phyloP scores from a whole-genome alignment of 2,797 vertebrate genomes.

The Psittacula derbiana region DNA sequence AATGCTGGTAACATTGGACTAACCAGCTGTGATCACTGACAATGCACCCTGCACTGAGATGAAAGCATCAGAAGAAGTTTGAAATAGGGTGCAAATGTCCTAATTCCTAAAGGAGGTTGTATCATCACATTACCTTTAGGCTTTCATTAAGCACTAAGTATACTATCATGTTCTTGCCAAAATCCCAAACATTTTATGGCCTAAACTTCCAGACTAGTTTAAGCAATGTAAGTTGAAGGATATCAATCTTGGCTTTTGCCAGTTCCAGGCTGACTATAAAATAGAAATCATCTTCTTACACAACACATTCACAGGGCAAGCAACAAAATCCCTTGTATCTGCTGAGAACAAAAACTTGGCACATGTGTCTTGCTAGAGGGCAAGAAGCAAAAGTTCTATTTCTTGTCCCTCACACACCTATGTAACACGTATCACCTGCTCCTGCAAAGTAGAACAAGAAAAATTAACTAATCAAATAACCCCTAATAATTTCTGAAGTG shows the following conservation, averaged over 20 bases:
- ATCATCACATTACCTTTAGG: neutral
- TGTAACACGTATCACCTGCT: neutral
- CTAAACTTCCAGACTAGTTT: neutral
- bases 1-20: neutral
- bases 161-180: neutral
- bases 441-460: neutral
- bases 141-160: neutral
- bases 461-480: neutral
- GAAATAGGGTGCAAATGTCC: neutral
- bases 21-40: neutral
- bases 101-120: neutral
- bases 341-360: neutral
- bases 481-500: neutral
- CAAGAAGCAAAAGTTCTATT: neutral
- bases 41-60: neutral
- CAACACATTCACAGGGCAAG: neutral
- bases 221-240: neutral
- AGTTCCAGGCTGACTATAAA: neutral
- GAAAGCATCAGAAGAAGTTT: neutral
- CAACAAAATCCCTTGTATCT: neutral
- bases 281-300: neutral
- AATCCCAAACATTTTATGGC: neutral
- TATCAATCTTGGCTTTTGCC: neutral
- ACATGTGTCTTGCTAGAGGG: neutral
- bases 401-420: neutral